Conservation (phyloP, 2,888 invertebrate genomes). For the Drosophila lacicola region DNA sequence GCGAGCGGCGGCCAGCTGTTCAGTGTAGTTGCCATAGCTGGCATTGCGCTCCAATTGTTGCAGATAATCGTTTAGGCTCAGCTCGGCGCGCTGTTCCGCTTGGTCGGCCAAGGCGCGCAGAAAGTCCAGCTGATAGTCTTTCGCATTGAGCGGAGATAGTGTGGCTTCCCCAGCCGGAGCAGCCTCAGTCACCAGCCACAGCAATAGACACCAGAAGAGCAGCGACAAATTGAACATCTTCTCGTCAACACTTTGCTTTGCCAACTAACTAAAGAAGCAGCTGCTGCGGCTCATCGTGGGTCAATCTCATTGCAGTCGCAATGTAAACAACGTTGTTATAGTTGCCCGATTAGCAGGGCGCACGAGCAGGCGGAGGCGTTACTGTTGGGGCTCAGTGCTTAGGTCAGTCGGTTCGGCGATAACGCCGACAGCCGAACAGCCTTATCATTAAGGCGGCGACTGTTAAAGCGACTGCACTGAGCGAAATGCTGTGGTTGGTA, state of each 20-base stretch:
- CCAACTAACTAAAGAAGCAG: slow-evolving; percentile 37
- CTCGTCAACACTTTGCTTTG: slow-evolving; percentile 27
- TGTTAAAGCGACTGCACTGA: slow-evolving; percentile 42
- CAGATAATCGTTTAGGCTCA: slow-evolving; percentile 65
- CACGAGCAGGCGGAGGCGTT: not conserved
- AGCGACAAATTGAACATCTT: slow-evolving; percentile 51
- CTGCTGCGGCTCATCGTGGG: slow-evolving; percentile 13
- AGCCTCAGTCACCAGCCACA: slow-evolving; percentile 19
- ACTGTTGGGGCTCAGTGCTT: slow-evolving; percentile 39
- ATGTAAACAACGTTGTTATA: slow-evolving; percentile 49
- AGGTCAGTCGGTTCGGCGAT: slow-evolving; percentile 58
- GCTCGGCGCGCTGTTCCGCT: slow-evolving; percentile 49
- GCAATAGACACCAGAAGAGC: slow-evolving; percentile 13
- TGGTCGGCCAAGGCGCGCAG: slow-evolving; percentile 39
- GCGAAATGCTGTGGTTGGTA: slow-evolving; percentile 37
- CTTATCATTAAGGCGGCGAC: slow-evolving; percentile 31
- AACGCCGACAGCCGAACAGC: slow-evolving; percentile 27
- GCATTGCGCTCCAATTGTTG: slow-evolving; percentile 48
- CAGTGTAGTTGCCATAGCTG: slow-evolving; percentile 47
- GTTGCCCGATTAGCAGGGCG: slow-evolving; percentile 42
- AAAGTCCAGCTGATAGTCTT: slow-evolving; percentile 66
- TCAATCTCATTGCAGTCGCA: slow-evolving; percentile 30
- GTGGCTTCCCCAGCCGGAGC: slow-evolving; percentile 4
- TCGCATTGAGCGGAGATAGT: slow-evolving; percentile 31
- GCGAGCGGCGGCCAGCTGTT: slow-evolving; percentile 44